Conservation (phyloP, 2,888 invertebrate species). For the Scaptomyza cyrtandrae region DNA sequence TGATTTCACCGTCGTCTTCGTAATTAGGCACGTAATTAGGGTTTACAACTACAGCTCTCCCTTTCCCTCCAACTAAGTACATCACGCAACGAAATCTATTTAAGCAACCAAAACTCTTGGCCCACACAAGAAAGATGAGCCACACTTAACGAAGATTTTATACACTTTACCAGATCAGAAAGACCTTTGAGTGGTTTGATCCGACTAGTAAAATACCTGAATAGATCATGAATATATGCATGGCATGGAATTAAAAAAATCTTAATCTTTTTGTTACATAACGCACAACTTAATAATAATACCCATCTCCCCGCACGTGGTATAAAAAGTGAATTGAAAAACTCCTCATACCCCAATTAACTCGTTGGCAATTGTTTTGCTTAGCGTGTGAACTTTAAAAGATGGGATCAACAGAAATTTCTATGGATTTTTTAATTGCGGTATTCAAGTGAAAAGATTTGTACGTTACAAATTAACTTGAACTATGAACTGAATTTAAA, state of each 20-base stretch:
- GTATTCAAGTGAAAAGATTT: constrained; percentile 17
- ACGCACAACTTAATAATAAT: not conserved
- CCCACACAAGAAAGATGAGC: not conserved
- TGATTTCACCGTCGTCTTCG: constrained; percentile 40
- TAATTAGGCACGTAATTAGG: constrained; percentile 69
- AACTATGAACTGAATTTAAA: constrained; percentile 41
- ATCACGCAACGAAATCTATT: constrained; percentile 54
- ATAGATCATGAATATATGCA: no score
- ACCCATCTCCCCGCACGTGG: not conserved
- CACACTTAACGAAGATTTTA: not conserved
- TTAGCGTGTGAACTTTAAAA: constrained; percentile 48
- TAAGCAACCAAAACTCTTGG: not conserved
- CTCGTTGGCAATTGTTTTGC: constrained; percentile 37
- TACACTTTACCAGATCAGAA: not conserved
- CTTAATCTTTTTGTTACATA: not conserved
- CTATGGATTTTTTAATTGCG: constrained; percentile 49
- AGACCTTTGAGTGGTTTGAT: no score
- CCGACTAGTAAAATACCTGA: no score
- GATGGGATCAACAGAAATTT: constrained; percentile 5
- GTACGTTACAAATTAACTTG: constrained; percentile 50
- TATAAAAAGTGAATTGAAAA: not conserved
- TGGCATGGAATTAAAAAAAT: no score
- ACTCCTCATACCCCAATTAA: constrained; percentile 7
- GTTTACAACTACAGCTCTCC: constrained; percentile 37
- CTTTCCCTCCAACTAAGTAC: constrained; percentile 24